Evolutionary conservation across 2,797 vertebrate species (phyloP).

Genomic region (Lerista edwardsae): DNA sequence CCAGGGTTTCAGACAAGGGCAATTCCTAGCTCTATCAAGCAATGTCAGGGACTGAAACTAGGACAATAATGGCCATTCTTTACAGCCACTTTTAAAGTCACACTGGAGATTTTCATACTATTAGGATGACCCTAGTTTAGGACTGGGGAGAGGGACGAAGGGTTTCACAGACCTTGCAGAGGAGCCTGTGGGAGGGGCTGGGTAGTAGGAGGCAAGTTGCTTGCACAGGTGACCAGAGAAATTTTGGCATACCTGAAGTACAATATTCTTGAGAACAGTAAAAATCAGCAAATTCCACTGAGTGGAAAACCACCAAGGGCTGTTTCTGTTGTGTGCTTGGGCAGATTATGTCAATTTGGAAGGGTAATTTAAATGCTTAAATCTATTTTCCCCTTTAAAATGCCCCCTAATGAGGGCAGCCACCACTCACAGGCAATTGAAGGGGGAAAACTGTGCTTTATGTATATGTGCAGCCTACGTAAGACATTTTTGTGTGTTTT

Average conservation of each 20-base stretch:
- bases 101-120: neutral
- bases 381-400: neutral
- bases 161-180: neutral
- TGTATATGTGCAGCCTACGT: neutral
- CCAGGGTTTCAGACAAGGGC: too few relatives aligned
- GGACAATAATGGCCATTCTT: too few relatives aligned
- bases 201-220: neutral
- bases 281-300: neutral
- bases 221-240: neutral
- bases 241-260: neutral
- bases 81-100: too few relatives aligned
- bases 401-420: neutral
- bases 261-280: neutral
- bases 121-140: neutral
- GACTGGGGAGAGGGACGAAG: neutral
- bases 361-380: neutral
- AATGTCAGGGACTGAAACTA: too few relatives aligned
- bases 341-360: neutral
- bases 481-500: neutral
- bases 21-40: too few relatives aligned
- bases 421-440: neutral
- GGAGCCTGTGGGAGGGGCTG: neutral
- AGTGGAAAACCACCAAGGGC: neutral
- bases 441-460: neutral
- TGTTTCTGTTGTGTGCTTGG: neutral